A percentile compares a stretch with the other conserved stretches of the same genome.
These are phyloP conservation scores for Eupithecia subumbrata DNA, from an alignment of 2,888 invertebrate genomes.

Conservation along the genomic window DNA sequence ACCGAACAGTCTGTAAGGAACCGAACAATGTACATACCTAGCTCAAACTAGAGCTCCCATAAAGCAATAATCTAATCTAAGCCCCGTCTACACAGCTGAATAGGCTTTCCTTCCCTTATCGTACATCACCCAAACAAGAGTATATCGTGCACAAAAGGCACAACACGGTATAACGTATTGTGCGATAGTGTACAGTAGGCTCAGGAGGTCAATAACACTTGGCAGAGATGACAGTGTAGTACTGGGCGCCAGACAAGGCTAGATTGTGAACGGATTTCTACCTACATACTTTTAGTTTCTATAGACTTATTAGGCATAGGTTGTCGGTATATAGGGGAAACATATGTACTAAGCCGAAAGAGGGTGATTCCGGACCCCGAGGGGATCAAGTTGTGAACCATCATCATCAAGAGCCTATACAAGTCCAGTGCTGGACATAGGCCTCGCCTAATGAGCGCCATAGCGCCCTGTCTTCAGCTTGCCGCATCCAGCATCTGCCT, in stretches of 20 bases:
- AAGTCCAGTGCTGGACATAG: no score
- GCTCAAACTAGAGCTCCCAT: not conserved
- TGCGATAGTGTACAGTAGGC: slow-evolving; percentile 19
- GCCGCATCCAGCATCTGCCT: no score
- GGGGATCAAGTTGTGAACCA: no score
- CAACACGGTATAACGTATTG: not conserved
- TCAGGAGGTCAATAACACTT: slow-evolving; percentile 43
- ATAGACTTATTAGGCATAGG: not conserved
- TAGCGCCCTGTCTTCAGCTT: no score
- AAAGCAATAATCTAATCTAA: slow-evolving; percentile 13
- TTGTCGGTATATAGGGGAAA: not conserved
- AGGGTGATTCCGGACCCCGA: no score
- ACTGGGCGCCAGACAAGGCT: slow-evolving; percentile 19
- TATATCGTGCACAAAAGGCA: slow-evolving; percentile 11
- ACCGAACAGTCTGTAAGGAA: not conserved
- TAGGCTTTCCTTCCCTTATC: slow-evolving; percentile 16
- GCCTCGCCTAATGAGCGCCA: no score
- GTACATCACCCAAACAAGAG: slow-evolving; percentile 16
- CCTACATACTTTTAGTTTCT: not conserved
- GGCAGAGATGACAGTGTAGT: slow-evolving; percentile 40
- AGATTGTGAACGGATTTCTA: not conserved
- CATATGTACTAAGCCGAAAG: no score
- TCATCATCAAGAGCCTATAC: no score
- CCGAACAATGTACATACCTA: not conserved
- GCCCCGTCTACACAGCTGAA: slow-evolving; percentile 11